Evolutionary conservation across 2,888 invertebrate genomes (phyloP), one percentile per base, ranked within the genome.

Genomic region (Hecatera dysodea): DNA sequence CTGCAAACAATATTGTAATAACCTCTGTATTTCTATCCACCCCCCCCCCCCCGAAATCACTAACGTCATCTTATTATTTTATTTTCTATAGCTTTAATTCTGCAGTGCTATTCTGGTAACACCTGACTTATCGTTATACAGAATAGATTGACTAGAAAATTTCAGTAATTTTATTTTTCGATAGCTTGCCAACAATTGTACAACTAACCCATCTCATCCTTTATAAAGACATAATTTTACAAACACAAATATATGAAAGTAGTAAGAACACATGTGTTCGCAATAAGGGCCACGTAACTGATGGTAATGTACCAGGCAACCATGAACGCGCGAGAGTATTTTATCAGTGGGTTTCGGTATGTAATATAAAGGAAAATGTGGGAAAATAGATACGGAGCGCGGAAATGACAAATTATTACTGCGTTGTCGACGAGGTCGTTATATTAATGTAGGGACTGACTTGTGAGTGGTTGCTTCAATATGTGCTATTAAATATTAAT

Each of bases 271-370:
- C 17, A 64, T 55, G 27, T 59, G 56, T 46, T 67, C 59, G 53
- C 59, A 71, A 75, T 72, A 72, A 52, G 67, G 63, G 36, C 67
- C 50, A 64, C 62, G 86, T 84, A 84, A 76, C 87, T 87, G 83
- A 84, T 87, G 87, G 83, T 72, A 76, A 82, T 71, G 83, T 87
- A 88, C 87, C 87, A 56, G 22, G 36, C 84, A 88, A 83, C 84
- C 86, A 83, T 87, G 85, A 88, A 85, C 71, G 73, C 69, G 73
- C 76, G 71, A 68, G 77, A 80, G 74, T 83, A 80, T 79, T 79
- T 82, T 82, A 77, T 82, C 77, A 77, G 68, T 62, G 72, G 81
- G 76, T 81, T 86, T 86, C 70, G 78, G 67, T 76, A 81, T 79
- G 76, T 85, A 81, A 82, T 84, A 83, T 83, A 74, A 75, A 73